These are phyloP conservation scores for Apodemus speciosus DNA, from an alignment of 2,113 vertebrate species.

Conservation along the genomic window DNA sequence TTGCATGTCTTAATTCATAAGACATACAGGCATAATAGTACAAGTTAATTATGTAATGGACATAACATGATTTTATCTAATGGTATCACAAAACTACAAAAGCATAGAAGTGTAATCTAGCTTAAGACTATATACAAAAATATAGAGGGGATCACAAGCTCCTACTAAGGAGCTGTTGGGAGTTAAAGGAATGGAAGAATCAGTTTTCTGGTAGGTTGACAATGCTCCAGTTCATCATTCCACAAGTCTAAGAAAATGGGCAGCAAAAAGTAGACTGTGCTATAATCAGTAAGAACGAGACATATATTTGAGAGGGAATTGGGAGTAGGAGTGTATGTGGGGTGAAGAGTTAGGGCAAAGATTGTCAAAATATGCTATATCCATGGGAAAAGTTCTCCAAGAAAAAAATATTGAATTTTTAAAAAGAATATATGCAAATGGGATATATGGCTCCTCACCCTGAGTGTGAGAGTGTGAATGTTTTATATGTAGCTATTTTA, in stretches of 20 bases:
- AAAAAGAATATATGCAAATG: not conserved
- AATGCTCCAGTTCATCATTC: not conserved
- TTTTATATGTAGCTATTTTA: not conserved
- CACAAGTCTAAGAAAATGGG: no score
- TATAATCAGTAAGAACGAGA: not conserved
- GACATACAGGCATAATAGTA: not conserved
- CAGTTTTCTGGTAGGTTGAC: not conserved
- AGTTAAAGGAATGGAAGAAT: not conserved
- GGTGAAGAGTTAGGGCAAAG: no score
- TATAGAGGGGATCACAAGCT: not conserved
- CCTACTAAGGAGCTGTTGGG: not conserved
- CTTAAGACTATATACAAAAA: not conserved
- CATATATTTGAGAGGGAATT: no score
- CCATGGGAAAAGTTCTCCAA: not conserved
- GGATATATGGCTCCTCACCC: not conserved
- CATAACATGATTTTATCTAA: not conserved
- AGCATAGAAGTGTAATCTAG: not conserved
- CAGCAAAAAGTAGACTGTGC: not conserved
- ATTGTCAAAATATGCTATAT: not conserved
- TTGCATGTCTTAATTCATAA: not conserved
- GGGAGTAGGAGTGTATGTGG: no score
- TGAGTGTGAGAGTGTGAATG: not conserved
- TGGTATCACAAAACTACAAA: not conserved
- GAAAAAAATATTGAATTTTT: not conserved
- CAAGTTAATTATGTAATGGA: not conserved